Evolutionary conservation across 2,797 vertebrate genomes (phyloP).

Genomic region (Triplophysa yarkandensis): DNA sequence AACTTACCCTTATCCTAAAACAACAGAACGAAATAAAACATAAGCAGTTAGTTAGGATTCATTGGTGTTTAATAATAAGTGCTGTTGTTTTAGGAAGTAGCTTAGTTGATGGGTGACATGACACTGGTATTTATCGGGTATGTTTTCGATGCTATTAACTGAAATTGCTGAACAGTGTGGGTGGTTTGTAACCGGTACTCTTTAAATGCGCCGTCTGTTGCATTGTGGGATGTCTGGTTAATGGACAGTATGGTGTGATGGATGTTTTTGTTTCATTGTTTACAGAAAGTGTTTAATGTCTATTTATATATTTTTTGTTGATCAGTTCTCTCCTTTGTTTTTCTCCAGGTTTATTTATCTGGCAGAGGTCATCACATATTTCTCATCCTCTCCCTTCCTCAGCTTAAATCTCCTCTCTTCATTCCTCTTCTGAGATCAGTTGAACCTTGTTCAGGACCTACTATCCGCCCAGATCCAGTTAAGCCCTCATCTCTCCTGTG

Average conservation of each 20-base stretch:
- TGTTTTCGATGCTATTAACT: constrained; percentile 22
- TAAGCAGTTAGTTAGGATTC: constrained; percentile 4
- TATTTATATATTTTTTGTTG: constrained; percentile 4
- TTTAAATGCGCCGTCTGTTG: constrained; percentile 3
- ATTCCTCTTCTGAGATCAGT: constrained; percentile 44
- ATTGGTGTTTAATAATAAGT: constrained; percentile 33
- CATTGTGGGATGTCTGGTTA: constrained; percentile 18
- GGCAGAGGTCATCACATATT: constrained; percentile 16
- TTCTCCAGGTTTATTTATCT: constrained; percentile 29
- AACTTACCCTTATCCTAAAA: not conserved
- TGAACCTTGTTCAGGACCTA: constrained; percentile 22
- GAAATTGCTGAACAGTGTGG: constrained; percentile 25
- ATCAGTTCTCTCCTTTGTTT: not conserved
- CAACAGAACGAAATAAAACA: not conserved
- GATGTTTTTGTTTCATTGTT: not conserved
- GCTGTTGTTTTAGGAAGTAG: not conserved
- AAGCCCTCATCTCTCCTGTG: constrained; percentile 50
- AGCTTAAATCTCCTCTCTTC: constrained; percentile 47
- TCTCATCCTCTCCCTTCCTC: constrained; percentile 46
- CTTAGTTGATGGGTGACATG: not conserved
- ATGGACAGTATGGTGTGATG: constrained; percentile 13
- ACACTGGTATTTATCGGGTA: not conserved
- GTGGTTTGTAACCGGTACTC: constrained; percentile 5
- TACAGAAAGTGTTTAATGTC: not conserved
- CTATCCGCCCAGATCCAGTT: constrained; percentile 23